Evolutionary conservation across 2,113 vertebrate genomes (phyloP).

Genomic region (Hippocampus comes): DNA sequence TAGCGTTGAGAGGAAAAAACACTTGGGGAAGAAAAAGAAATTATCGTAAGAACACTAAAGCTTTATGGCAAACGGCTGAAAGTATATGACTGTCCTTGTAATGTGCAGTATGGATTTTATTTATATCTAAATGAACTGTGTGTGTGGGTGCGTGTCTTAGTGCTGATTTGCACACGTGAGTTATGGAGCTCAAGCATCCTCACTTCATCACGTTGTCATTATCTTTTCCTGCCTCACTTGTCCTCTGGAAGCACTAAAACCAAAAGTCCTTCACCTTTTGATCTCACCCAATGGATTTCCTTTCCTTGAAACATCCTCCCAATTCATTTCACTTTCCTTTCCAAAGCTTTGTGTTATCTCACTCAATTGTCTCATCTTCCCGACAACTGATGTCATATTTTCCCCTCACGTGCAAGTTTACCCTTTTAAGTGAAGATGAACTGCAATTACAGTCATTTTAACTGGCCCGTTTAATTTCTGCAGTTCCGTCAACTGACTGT

Average conservation of each 20-base stretch:
- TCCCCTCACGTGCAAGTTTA: background rate
- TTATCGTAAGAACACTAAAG: constrained; percentile 2
- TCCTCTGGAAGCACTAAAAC: background rate
- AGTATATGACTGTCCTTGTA: background rate
- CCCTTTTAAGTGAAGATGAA: background rate
- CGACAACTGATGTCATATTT: background rate
- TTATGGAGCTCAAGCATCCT: background rate
- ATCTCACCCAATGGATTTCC: constrained; percentile 22
- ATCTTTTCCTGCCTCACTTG: constrained; percentile 15
- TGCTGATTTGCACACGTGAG: background rate
- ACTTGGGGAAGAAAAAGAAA: background rate
- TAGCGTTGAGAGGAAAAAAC: constrained; percentile 1
- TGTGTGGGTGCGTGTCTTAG: no score
- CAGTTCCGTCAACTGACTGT: background rate
- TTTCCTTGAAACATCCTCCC: constrained; percentile 23
- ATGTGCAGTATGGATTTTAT: background rate
- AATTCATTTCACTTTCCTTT: constrained; percentile 29
- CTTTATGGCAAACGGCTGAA: background rate
- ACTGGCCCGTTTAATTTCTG: background rate
- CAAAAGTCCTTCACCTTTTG: constrained; percentile 34
- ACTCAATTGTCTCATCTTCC: constrained; percentile 20
- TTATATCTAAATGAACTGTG: background rate
- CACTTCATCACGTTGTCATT: background rate
- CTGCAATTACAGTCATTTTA: background rate
- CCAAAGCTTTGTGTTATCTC: constrained; percentile 4